Conservation (phyloP, 2,888 invertebrate genomes). For the Eucriotettix oculatus region DNA sequence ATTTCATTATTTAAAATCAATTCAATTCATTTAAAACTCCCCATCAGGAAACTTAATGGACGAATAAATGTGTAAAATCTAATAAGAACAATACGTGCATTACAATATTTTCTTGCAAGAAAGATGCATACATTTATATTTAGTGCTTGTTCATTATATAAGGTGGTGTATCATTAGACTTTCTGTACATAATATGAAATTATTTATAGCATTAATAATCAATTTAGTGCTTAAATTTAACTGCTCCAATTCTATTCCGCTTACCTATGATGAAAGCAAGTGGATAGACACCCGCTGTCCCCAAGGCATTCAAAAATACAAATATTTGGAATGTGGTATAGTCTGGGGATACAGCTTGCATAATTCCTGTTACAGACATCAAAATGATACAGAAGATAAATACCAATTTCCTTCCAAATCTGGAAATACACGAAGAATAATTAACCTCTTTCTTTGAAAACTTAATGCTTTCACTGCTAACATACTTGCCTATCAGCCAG, state of each 20-base stretch:
- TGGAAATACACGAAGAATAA: slow-evolving; percentile 16
- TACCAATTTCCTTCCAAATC: slow-evolving; percentile 39
- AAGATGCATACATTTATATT: no score
- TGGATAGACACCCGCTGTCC: slow-evolving; percentile 42
- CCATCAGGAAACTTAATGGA: no score
- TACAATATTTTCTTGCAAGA: no score
- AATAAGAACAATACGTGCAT: no score
- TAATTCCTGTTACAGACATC: slow-evolving; percentile 38
- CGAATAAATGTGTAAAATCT: no score
- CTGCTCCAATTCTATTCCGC: neutral
- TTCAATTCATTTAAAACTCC: no score
- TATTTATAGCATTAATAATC: no score
- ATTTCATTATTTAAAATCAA: no score
- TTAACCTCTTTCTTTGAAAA: neutral
- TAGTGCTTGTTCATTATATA: no score
- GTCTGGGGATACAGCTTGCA: slow-evolving; percentile 33
- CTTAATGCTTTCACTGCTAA: neutral
- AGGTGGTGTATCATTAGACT: no score
- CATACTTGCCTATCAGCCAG: slow-evolving; percentile 38
- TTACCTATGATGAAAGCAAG: slow-evolving; percentile 38
- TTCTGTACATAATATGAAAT: no score
- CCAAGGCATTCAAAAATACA: slow-evolving; percentile 39
- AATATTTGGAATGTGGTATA: slow-evolving; percentile 35
- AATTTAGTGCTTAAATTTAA: no score
- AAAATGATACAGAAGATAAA: slow-evolving; percentile 38